Conservation (phyloP, 2,888 invertebrate genomes). For the Sisyra terminalis region DNA sequence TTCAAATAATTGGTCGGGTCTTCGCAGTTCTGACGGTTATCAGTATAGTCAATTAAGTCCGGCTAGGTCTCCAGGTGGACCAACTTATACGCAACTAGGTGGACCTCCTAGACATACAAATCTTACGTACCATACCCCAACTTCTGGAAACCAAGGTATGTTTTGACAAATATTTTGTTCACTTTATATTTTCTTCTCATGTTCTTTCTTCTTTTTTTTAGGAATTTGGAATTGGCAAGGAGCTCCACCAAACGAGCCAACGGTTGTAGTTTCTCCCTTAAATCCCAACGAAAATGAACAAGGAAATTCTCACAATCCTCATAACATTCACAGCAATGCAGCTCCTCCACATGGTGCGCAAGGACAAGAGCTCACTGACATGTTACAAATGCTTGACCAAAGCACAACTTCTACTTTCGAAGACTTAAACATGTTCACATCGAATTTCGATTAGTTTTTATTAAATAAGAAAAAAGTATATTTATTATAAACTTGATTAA, state of each 20-base stretch:
- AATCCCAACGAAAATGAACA: not conserved
- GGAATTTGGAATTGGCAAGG: constrained; percentile 21
- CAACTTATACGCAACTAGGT: constrained; percentile 4
- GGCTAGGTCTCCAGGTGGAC: constrained; percentile 62
- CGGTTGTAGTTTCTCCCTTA: constrained; percentile 12
- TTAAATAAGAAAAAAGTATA: not conserved
- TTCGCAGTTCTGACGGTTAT: constrained; percentile 28
- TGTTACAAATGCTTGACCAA: constrained; percentile 5
- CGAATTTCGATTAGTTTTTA: not conserved
- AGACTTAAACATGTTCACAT: constrained; percentile 3
- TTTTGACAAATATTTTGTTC: not conserved
- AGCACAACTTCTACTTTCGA: constrained; percentile 2
- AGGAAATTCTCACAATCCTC: constrained; percentile 20
- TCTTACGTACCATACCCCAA: not conserved
- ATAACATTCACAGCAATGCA: constrained; percentile 6
- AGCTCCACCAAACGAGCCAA: constrained; percentile 28
- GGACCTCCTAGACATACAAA: not conserved
- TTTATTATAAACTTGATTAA: not conserved
- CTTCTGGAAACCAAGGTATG: not conserved
- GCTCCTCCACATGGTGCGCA: constrained; percentile 16
- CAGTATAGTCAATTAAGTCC: constrained; percentile 47
- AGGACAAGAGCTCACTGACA: constrained; percentile 2
- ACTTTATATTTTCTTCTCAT: not conserved
- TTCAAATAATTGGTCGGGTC: constrained; percentile 26
- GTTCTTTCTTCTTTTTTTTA: not conserved